These are phyloP conservation scores for Glyphotaelius pellucidus DNA, from an alignment of 2,888 invertebrate species.

Conservation along the genomic window DNA sequence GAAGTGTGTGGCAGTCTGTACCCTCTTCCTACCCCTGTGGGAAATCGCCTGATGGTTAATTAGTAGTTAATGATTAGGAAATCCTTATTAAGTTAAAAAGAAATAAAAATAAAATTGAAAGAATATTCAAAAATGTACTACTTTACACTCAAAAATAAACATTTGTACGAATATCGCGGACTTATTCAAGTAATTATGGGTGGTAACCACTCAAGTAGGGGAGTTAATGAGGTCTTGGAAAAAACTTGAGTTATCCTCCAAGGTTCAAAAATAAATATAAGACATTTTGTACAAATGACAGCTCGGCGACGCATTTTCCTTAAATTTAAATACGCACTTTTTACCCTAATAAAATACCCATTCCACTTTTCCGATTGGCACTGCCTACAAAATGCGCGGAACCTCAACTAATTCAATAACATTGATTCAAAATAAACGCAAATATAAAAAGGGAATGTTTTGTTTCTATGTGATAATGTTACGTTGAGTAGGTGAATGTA, in stretches of 20 bases:
- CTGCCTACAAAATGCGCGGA: conserved; percentile 16
- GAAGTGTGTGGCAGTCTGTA: too few relatives aligned
- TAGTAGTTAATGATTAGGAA: neutral
- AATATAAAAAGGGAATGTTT: neutral
- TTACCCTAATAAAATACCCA: conserved; percentile 30
- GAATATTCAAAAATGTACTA: too few relatives aligned
- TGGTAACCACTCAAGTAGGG: neutral
- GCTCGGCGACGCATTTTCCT: neutral
- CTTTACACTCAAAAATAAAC: neutral
- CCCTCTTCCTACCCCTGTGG: too few relatives aligned
- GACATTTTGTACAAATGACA: neutral
- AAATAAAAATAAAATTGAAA: neutral
- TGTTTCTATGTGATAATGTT: neutral
- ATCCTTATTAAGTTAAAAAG: neutral
- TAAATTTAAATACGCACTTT: conserved; percentile 24
- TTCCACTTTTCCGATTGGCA: conserved; percentile 42
- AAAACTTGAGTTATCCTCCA: neutral
- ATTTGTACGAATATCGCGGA: neutral
- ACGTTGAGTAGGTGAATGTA: neutral
- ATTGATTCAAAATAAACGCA: neutral
- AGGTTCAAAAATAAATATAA: neutral
- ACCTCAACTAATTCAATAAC: conserved; percentile 12
- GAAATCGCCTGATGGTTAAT: too few relatives aligned
- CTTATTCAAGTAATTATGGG: neutral
- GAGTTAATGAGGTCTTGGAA: neutral